Base-by-base conservation (phyloP, 2,113 vertebrate genomes). In the Brachyhypopomus gauderio region DNA sequence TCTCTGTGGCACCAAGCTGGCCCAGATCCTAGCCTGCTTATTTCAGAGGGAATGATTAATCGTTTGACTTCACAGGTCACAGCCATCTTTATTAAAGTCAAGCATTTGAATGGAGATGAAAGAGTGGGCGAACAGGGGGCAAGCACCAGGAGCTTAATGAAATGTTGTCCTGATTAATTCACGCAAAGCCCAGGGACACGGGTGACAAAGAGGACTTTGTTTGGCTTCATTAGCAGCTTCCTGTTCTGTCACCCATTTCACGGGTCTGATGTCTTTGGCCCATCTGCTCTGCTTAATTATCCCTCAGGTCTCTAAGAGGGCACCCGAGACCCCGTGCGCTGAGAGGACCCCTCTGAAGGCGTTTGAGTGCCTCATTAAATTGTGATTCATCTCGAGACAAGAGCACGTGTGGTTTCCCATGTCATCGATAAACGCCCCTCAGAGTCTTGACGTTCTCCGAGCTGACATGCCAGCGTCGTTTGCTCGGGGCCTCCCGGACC, bases 121-220 rank as follows among this genome's bases (percentile, higher is more conserved):
- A 80, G 77, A 73, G 70, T 5, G 25, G 20, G 60, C 58, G 23
- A 58, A 56, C 27, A 62, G 60, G 64, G 23, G 60, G 25, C 38
- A 72, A 36, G 64, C 74, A 41, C 55, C 48, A 41, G 60, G 45
- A 77, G 60, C 82, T 84, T 75, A 87, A 85, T 84, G 56, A 82
- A 85, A 82, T 84, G 70, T 69, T 76, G 73, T 75, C 74, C 64
- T 75, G 41, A 80, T 84, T 84, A 83, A 86, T 84, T 84, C 75
- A 60, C 36, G 66, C 36, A 81, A 80, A 77, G 59, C 72, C 56
- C 66, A 27, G 20, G 77, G 74, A 74, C 70, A 69, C 59, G 22
- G 45, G 63, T 17, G 36, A 80, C 84, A 79, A 85, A 81, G 73
- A 82, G 64, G 58, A 75, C 60, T 55, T 63, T 72, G 76, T 77